Conservation (phyloP, 2,113 vertebrate genomes). For the Prinia subflava region DNA sequence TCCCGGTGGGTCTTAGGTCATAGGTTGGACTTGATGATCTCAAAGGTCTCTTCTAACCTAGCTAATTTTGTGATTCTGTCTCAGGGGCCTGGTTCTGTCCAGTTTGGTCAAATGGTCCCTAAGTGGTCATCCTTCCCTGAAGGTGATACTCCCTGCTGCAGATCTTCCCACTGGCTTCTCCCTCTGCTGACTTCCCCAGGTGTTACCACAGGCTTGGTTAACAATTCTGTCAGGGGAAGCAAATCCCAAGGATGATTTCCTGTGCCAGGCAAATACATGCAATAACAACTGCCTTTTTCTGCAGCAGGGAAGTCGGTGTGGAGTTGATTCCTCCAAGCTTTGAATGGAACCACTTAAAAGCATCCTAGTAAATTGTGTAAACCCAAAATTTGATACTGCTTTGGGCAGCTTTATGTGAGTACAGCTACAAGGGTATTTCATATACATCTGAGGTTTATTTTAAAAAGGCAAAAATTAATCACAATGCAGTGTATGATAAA, state of each 20-base stretch:
- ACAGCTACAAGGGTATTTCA: background rate
- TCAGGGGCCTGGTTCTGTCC: background rate
- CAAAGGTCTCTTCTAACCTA: background rate
- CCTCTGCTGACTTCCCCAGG: background rate
- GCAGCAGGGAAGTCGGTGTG: background rate
- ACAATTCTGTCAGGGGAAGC: background rate
- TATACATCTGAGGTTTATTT: background rate
- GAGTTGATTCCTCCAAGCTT: background rate
- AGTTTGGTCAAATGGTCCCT: background rate
- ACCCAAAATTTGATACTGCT: background rate
- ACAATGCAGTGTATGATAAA: background rate
- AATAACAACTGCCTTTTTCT: background rate
- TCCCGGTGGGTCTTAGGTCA: fast-evolving
- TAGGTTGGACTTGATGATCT: background rate
- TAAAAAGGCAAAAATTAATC: background rate
- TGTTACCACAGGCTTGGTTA: fast-evolving
- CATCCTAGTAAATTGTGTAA: background rate
- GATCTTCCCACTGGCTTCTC: background rate
- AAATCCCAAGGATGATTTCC: background rate
- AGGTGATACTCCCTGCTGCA: background rate
- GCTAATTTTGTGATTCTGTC: background rate
- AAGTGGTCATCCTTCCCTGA: background rate
- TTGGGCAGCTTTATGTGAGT: background rate
- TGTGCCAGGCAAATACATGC: background rate
- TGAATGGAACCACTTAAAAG: background rate